A percentile compares a stretch with the other conserved stretches of the same genome.
Evolutionary conservation across 2,888 invertebrate species (phyloP).

Genomic region (Hirtodrosophila duncani): DNA sequence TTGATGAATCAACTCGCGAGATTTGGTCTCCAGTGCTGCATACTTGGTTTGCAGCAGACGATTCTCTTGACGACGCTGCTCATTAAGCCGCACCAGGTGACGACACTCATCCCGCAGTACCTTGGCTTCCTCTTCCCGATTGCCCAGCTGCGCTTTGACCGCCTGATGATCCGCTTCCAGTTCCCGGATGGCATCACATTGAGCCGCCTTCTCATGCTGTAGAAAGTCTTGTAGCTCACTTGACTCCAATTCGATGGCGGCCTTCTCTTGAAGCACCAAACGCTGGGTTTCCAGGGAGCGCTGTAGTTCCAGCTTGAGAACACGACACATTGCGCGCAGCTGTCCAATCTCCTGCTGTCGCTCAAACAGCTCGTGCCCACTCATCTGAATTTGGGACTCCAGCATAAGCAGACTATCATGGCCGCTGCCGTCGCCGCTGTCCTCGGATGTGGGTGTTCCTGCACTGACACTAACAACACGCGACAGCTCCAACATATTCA

Average conservation of each 20-base stretch:
- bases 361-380: constrained; percentile 85
- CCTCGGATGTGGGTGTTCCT: constrained; percentile 79
- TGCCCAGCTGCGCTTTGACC: constrained; percentile 76
- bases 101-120: constrained; percentile 87
- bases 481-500: constrained; percentile 80
- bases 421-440: constrained; percentile 79
- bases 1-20: constrained; percentile 83
- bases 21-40: constrained; percentile 82
- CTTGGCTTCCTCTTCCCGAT: constrained; percentile 81
- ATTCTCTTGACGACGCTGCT: constrained; percentile 87
- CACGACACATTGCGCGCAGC: constrained; percentile 84
- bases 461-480: constrained; percentile 67
- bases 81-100: constrained; percentile 87
- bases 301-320: constrained; percentile 85
- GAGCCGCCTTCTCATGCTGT: constrained; percentile 89
- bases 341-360: constrained; percentile 88
- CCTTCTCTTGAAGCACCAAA: constrained; percentile 84
- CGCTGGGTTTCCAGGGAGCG: constrained; percentile 84
- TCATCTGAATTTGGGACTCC: constrained; percentile 86
- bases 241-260: constrained; percentile 88
- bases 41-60: constrained; percentile 83
- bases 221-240: constrained; percentile 92
- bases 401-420: constrained; percentile 87
- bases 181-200: constrained; percentile 88
- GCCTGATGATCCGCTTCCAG: constrained; percentile 80